These are phyloP conservation scores for Odontesthes bonariensis DNA, from an alignment of 2,113 vertebrate species.

Conservation along the genomic window DNA sequence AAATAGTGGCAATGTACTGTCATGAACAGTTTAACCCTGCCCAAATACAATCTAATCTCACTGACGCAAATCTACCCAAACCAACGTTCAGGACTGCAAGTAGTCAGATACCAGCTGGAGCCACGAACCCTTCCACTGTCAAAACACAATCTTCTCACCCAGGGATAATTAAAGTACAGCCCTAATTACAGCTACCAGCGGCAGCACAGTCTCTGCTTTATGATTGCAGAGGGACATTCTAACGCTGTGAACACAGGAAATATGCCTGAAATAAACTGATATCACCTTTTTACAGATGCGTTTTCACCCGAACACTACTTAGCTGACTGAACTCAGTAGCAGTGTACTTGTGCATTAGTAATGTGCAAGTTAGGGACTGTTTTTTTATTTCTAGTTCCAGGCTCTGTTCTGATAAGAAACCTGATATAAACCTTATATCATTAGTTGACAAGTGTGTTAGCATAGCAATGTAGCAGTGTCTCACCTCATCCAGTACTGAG, in stretches of 20 bases:
- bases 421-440: not conserved
- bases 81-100: conserved; percentile 50
- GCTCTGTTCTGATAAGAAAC: not conserved
- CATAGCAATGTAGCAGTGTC: conserved; percentile 33
- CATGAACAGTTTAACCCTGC: conserved; percentile 30
- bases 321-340: not conserved
- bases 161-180: conserved; percentile 75
- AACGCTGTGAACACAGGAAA: conserved; percentile 65
- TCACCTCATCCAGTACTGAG: conserved; percentile 83
- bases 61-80: conserved; percentile 53
- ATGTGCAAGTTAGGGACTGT: not conserved
- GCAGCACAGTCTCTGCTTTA: conserved; percentile 58
- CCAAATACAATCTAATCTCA: conserved; percentile 12
- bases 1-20: not conserved
- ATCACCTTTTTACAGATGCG: conserved; percentile 25
- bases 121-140: conserved; percentile 63
- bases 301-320: conserved; percentile 5
- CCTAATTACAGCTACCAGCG: conserved; percentile 75
- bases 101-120: conserved; percentile 56
- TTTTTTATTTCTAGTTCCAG: conserved; percentile 10
- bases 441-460: conserved; percentile 9
- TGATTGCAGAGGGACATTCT: conserved; percentile 62
- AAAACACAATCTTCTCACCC: conserved; percentile 75
- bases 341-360: conserved; percentile 1
- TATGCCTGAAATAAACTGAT: conserved; percentile 59